Evolutionary conservation across 2,888 invertebrate species (phyloP).

Genomic region (Drosophila putrida): DNA sequence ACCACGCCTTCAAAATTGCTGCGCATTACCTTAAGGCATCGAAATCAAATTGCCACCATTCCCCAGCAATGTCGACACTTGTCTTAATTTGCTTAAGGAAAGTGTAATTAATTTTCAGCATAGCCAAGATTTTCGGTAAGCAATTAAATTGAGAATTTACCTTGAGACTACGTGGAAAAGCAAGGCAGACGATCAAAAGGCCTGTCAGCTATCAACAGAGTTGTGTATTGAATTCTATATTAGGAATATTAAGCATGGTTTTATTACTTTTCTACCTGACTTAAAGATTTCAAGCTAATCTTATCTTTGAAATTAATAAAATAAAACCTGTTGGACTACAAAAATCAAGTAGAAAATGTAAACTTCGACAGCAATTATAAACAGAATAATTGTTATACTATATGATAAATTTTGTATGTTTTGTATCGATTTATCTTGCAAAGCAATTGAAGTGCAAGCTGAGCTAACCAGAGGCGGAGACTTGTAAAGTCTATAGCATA

Average conservation of each 20-base stretch:
- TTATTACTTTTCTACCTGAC: too few species aligned
- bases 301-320: too few species aligned
- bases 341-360: too few species aligned
- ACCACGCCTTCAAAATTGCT: constrained; percentile 13
- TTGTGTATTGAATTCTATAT: not conserved
- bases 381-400: too few species aligned
- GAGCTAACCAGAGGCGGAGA: not conserved
- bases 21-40: constrained; percentile 13
- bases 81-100: constrained; percentile 28
- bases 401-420: not conserved
- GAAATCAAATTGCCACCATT: constrained; percentile 38
- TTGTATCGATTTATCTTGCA: not conserved
- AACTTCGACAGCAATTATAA: too few species aligned
- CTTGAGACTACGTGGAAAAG: not conserved
- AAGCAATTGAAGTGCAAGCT: not conserved
- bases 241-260: not conserved
- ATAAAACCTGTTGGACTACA: too few species aligned
- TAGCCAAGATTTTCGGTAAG: constrained; percentile 12
- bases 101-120: constrained; percentile 35
- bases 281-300: too few species aligned
- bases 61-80: constrained; percentile 20
- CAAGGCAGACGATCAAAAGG: not conserved
- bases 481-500: not conserved
- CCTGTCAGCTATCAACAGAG: not conserved
- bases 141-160: constrained; percentile 32